Conservation (phyloP, 2,888 invertebrate species). For the Sicus ferrugineus region DNA sequence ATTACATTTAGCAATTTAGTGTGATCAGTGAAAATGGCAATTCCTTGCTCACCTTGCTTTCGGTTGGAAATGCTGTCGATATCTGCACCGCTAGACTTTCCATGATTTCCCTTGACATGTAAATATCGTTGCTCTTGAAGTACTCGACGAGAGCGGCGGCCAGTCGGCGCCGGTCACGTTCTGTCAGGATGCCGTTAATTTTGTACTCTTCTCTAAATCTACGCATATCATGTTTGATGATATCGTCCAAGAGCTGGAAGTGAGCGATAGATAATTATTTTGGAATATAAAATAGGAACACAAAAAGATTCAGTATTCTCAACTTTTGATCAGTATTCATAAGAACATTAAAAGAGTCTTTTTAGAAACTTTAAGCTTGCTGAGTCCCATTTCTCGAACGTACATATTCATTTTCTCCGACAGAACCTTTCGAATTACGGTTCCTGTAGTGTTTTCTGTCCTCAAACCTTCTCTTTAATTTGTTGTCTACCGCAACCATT, state of each 20-base stretch:
- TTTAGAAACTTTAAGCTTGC: too few relatives aligned
- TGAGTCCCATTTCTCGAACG: not conserved
- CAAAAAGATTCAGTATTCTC: too few relatives aligned
- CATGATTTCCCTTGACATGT: slow-evolving; percentile 30
- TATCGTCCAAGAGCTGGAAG: slow-evolving; percentile 16
- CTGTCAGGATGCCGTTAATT: slow-evolving; percentile 23
- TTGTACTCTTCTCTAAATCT: slow-evolving; percentile 23
- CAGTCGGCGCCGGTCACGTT: slow-evolving; percentile 29
- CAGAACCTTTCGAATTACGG: not conserved
- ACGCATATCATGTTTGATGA: slow-evolving; percentile 26
- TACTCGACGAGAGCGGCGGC: slow-evolving; percentile 18
- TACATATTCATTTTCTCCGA: not conserved
- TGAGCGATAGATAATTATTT: not conserved
- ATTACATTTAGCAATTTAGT: not conserved
- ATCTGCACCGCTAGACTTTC: slow-evolving; percentile 29
- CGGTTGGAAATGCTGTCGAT: slow-evolving; percentile 26
- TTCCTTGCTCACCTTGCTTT: slow-evolving; percentile 22
- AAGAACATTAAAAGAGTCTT: too few relatives aligned
- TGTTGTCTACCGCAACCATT: too few relatives aligned
- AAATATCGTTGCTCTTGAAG: slow-evolving; percentile 19
- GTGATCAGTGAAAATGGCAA: not conserved
- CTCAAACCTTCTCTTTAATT: not conserved
- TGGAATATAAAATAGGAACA: too few relatives aligned
- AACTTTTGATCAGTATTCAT: too few relatives aligned
- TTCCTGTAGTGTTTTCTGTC: not conserved